Percentiles rank a stretch among this genome's conserved stretches.
Conservation (phyloP, 2,113 vertebrate species). For the Edolisoma coerulescens region DNA sequence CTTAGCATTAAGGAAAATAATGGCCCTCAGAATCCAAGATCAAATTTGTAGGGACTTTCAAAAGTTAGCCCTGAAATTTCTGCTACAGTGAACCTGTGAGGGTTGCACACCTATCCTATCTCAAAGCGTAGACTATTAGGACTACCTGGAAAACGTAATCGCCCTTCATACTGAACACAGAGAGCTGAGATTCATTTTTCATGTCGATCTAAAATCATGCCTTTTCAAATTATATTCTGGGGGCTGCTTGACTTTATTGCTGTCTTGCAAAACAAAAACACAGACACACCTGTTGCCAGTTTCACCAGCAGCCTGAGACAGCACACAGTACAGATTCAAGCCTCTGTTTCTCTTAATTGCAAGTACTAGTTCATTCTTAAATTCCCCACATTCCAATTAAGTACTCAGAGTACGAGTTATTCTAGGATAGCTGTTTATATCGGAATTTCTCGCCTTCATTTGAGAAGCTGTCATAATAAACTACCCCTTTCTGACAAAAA, state of each 20-base stretch:
- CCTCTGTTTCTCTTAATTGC: background rate
- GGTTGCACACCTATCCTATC: background rate
- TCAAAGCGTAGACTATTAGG: fast-evolving
- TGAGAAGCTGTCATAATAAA: background rate
- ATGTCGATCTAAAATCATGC: background rate
- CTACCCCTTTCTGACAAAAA: background rate
- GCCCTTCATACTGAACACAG: background rate
- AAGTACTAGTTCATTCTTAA: background rate
- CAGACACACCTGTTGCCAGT: background rate
- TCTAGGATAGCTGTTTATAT: background rate
- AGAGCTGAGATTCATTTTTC: background rate
- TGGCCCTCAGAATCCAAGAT: background rate
- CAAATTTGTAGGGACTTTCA: background rate
- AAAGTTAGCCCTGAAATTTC: background rate
- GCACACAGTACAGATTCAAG: background rate
- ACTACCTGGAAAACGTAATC: background rate
- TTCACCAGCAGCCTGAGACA: background rate
- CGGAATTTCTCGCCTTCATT: background rate
- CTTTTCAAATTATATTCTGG: background rate
- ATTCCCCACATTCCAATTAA: background rate
- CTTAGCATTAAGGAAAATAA: background rate
- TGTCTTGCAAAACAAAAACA: background rate
- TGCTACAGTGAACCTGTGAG: background rate
- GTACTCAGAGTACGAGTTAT: background rate
- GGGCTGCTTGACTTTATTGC: background rate